Evolutionary conservation across 2,113 vertebrate species (phyloP).

Genomic region (Brachionichthys hirsutus): DNA sequence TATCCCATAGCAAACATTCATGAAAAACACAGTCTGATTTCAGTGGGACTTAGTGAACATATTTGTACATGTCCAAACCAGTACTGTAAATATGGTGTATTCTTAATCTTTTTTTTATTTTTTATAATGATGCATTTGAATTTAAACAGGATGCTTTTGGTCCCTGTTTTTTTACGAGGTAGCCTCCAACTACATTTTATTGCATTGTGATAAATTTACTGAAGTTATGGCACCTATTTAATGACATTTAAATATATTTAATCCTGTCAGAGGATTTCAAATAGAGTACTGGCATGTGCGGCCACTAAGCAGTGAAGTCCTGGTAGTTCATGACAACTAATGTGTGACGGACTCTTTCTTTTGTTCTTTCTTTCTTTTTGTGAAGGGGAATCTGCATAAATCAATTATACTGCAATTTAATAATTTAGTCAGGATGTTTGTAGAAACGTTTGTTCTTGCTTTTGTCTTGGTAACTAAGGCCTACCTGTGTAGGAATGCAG

Average conservation of each 20-base stretch:
- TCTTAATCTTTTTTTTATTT: not conserved
- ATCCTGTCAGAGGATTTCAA: not conserved
- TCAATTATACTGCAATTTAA: constrained; percentile 17
- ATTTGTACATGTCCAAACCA: not conserved
- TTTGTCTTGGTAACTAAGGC: constrained; percentile 52
- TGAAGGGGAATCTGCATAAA: constrained; percentile 33
- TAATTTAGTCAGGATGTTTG: constrained; percentile 7
- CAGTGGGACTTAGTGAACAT: not conserved
- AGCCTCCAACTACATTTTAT: constrained; percentile 33
- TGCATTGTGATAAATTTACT: constrained; percentile 40
- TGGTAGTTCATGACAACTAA: constrained; percentile 8
- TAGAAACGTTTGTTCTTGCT: constrained; percentile 42
- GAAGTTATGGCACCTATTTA: constrained; percentile 43
- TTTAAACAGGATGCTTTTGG: not conserved
- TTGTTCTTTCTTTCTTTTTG: no score
- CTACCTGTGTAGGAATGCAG: constrained; percentile 46
- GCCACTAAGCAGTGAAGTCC: constrained; percentile 14
- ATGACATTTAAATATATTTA: no score
- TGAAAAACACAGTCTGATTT: not conserved
- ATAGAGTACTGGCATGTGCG: not conserved
- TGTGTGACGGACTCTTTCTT: constrained; percentile 3
- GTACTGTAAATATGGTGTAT: not conserved
- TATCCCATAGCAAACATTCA: not conserved
- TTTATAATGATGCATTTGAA: not conserved
- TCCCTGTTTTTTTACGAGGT: constrained; percentile 23